phyloP scores from a whole-genome alignment of 2,113 vertebrate genomes.

The Chionis minor region DNA sequence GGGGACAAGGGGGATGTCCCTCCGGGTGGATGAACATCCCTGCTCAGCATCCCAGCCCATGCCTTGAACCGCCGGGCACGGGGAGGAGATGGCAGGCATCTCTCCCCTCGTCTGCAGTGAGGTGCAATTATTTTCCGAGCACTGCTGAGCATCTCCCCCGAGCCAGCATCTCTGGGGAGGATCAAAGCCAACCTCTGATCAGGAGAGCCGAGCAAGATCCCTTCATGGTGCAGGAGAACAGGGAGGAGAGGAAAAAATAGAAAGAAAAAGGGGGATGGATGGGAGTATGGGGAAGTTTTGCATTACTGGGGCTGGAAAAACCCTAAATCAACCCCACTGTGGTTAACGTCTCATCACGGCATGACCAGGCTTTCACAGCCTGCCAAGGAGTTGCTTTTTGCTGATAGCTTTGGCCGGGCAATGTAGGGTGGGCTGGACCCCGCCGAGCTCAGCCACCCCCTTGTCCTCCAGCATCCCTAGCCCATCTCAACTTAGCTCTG shows the following conservation, averaged over 20 bases:
- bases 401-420: neutral
- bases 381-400: neutral
- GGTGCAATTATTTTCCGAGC: neutral
- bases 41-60: neutral
- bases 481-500: neutral
- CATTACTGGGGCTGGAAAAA: neutral
- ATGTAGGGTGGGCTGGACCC: accelerated
- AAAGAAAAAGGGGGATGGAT: neutral
- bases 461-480: neutral
- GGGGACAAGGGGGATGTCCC: too few relatives aligned
- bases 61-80: accelerated
- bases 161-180: neutral
- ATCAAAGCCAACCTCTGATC: slow-evolving; percentile 31
- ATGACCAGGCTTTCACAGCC: accelerated
- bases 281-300: neutral
- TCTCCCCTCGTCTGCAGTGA: neutral
- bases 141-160: neutral
- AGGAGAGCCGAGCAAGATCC: neutral
- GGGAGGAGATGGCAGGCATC: neutral
- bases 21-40: neutral
- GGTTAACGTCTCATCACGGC: accelerated
- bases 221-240: neutral
- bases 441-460: neutral
- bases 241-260: neutral
- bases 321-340: neutral